Evolutionary conservation across 2,797 vertebrate species (phyloP).

Genomic region (Lacerta agilis): DNA sequence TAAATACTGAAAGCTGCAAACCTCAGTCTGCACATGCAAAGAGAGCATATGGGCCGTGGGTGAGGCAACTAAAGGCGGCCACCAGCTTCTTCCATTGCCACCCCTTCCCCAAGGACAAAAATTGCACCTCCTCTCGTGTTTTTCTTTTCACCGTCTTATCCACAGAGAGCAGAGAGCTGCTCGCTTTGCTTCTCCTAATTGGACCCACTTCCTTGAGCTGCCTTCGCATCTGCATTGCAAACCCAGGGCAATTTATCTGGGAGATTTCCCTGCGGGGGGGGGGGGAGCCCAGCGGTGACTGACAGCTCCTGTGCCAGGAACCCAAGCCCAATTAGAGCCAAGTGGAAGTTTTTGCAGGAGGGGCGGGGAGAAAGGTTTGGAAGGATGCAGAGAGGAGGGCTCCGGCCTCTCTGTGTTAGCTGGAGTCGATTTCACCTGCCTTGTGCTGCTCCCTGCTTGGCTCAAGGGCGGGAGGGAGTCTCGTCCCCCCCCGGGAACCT

Average conservation of each 20-base stretch:
- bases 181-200: background rate
- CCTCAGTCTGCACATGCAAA: background rate
- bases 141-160: background rate
- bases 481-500: background rate
- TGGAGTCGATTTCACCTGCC: background rate
- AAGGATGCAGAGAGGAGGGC: background rate
- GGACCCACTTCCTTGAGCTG: background rate
- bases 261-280: too few relatives aligned
- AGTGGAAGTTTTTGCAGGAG: background rate
- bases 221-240: background rate
- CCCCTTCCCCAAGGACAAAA: too few relatives aligned
- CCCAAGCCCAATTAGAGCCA: background rate
- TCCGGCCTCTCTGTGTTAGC: background rate
- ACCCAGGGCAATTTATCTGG: background rate
- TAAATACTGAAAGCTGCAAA: background rate
- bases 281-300: background rate
- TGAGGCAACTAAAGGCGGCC: too few relatives aligned
- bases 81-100: accelerated
- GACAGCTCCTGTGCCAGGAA: background rate
- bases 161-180: too few relatives aligned
- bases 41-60: too few relatives aligned
- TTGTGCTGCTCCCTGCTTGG: background rate
- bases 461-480: background rate
- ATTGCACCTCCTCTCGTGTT: too few relatives aligned
- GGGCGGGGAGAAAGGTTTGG: too few relatives aligned